These are phyloP conservation scores for Rhipidura dahli DNA, from an alignment of 2,113 vertebrate genomes.

Conservation along the genomic window DNA sequence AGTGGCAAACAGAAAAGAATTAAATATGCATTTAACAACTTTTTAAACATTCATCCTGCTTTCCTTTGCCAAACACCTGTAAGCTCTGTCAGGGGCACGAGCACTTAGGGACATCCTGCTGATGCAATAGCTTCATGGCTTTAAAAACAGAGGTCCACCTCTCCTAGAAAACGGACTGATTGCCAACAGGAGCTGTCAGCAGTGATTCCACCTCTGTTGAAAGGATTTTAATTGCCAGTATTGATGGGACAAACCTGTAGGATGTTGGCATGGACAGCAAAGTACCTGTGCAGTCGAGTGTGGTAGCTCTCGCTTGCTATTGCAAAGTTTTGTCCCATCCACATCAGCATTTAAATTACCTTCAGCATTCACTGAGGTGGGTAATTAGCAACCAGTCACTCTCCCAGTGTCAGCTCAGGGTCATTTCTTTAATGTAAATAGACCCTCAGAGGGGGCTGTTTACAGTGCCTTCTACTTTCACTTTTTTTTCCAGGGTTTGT, in stretches of 20 bases:
- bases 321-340: constrained; percentile 41
- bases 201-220: neutral
- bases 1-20: constrained; percentile 10
- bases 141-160: constrained; percentile 29
- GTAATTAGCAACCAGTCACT: neutral
- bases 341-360: constrained; percentile 23
- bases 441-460: constrained; percentile 7
- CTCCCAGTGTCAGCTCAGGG: neutral
- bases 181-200: constrained; percentile 8
- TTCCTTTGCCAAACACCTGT: constrained; percentile 36
- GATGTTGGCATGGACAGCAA: neutral
- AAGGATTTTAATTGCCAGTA: constrained; percentile 29
- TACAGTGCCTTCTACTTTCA: constrained; percentile 21
- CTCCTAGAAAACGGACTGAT: neutral
- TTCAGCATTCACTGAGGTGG: neutral
- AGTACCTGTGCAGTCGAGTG: neutral
- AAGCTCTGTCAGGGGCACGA: constrained; percentile 11
- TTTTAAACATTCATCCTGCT: constrained; percentile 8
- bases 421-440: neutral
- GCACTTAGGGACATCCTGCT: constrained; percentile 25
- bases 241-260: neutral
- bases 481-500: neutral
- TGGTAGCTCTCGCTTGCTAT: neutral
- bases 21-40: constrained; percentile 30
- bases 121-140: constrained; percentile 42